phyloP scores from a whole-genome alignment of 2,113 vertebrate species.

The Callaeas wilsoni region DNA sequence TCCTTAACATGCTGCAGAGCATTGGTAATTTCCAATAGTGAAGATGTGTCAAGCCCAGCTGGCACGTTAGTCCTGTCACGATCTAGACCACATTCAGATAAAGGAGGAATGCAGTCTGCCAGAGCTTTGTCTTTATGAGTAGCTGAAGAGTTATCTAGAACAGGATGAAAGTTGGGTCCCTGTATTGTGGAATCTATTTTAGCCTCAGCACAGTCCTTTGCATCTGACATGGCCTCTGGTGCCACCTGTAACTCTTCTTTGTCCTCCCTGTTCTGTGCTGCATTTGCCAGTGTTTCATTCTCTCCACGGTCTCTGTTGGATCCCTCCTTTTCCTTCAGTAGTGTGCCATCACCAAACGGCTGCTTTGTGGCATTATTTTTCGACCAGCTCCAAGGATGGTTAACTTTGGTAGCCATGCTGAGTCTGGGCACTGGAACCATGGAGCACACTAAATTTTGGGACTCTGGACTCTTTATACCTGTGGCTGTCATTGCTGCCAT shows the following conservation, averaged over 20 bases:
- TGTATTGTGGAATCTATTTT: neutral
- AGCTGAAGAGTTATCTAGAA: neutral
- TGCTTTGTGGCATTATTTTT: slow-evolving; percentile 10
- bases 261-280: neutral
- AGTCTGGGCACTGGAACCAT: slow-evolving; percentile 42
- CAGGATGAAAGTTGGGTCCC: neutral
- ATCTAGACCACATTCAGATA: neutral
- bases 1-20: neutral
- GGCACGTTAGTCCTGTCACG: neutral
- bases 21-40: neutral
- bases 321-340: neutral
- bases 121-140: neutral
- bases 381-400: slow-evolving; percentile 58
- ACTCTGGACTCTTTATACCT: slow-evolving; percentile 20
- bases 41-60: neutral
- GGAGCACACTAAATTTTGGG: slow-evolving; percentile 56
- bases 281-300: neutral
- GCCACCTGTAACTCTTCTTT: neutral
- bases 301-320: neutral
- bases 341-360: neutral
- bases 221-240: neutral
- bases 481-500: slow-evolving; percentile 33
- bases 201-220: neutral
- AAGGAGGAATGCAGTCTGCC: neutral
- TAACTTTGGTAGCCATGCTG: slow-evolving; percentile 61